A percentile compares a stretch with the other conserved stretches of the same genome.
Conservation (phyloP, 2,888 invertebrate genomes). For the Cinara cedri region DNA sequence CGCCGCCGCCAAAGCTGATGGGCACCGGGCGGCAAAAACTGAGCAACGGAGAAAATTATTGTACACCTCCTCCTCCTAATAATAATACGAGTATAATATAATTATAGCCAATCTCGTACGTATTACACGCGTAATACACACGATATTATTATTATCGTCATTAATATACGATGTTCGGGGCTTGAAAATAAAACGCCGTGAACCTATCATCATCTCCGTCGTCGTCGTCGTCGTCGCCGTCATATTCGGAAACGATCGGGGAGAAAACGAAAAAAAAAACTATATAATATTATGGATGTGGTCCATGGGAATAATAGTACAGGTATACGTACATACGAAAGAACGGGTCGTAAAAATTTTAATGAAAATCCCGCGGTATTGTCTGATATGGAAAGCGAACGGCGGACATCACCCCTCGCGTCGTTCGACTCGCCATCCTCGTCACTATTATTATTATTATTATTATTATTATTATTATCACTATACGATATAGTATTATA, state of each 20-base stretch:
- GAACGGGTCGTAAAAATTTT: constrained; percentile 26
- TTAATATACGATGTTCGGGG: not conserved
- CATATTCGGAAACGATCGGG: constrained; percentile 28
- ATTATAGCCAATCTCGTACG: not conserved
- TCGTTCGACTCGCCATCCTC: too few relatives aligned
- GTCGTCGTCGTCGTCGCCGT: too few relatives aligned
- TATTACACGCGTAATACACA: not conserved
- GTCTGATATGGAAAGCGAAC: too few relatives aligned
- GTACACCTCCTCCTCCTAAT: constrained; percentile 24
- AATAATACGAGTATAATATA: not conserved
- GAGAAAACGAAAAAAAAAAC: not conserved
- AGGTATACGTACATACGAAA: not conserved
- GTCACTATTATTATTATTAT: too few relatives aligned
- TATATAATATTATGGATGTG: constrained; percentile 12
- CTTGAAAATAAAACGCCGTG: not conserved
- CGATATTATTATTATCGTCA: not conserved
- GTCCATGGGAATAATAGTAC: not conserved
- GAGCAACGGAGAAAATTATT: constrained; percentile 10
- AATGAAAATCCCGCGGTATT: constrained; percentile 10
- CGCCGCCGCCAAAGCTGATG: too few relatives aligned
- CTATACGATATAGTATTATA: too few relatives aligned
- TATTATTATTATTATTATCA: too few relatives aligned
- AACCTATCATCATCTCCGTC: constrained; percentile 50
- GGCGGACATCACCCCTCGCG: too few relatives aligned
- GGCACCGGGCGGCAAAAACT: constrained; percentile 25